A percentile compares a stretch with the other conserved stretches of the same genome.
Evolutionary conservation across 2,888 invertebrate species (phyloP).

Genomic region (Strigamia maritima): DNA sequence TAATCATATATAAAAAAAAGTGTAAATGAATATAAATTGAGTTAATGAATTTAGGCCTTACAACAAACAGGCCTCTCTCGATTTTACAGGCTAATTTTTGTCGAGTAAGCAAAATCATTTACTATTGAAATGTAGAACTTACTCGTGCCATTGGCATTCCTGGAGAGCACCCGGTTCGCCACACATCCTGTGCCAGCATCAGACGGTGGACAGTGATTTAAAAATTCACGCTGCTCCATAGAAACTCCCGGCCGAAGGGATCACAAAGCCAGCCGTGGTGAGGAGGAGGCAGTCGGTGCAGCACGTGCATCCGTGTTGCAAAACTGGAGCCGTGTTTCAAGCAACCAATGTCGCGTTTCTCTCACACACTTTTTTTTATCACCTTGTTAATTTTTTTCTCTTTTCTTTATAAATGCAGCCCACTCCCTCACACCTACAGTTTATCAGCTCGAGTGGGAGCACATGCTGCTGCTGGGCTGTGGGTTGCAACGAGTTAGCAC

Average conservation of each 20-base stretch:
- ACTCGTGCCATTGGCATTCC: slow-evolving; percentile 45
- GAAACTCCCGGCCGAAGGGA: slow-evolving; percentile 34
- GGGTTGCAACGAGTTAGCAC: slow-evolving; percentile 1
- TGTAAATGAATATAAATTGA: too few relatives aligned
- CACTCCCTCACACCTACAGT: background rate
- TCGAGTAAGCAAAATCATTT: background rate
- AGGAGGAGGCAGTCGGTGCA: slow-evolving; percentile 38
- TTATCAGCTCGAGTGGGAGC: slow-evolving; percentile 17
- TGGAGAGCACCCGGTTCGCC: slow-evolving; percentile 43
- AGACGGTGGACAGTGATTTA: slow-evolving; percentile 41
- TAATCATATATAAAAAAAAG: too few relatives aligned
- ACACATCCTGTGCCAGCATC: slow-evolving; percentile 36
- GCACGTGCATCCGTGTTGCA: slow-evolving; percentile 40
- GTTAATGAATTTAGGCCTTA: too few relatives aligned
- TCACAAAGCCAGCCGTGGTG: slow-evolving; percentile 36
- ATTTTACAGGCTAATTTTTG: too few relatives aligned
- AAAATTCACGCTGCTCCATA: slow-evolving; percentile 42
- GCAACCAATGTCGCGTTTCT: background rate
- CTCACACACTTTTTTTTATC: slow-evolving; percentile 1
- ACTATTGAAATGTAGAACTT: slow-evolving; percentile 40
- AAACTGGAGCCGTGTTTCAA: background rate
- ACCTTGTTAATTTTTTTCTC: too few relatives aligned
- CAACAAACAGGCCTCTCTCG: too few relatives aligned
- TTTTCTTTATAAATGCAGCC: too few relatives aligned
- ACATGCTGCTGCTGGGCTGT: slow-evolving; percentile 16